Conservation (phyloP, 2,888 invertebrate species). For the Macroteleia sp. region DNA sequence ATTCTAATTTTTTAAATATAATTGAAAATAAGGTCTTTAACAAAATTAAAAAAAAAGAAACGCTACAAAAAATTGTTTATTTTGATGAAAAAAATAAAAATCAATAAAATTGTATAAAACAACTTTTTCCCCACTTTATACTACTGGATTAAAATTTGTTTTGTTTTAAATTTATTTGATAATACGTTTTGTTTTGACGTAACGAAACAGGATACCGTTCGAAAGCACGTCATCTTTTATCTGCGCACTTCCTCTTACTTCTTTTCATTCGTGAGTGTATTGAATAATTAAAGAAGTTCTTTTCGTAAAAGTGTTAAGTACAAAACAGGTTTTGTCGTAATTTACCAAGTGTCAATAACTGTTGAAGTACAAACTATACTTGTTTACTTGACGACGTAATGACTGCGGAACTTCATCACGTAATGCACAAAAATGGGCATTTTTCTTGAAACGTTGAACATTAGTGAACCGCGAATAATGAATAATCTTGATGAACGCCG, state of each 20-base stretch:
- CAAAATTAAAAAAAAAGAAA: too few species aligned
- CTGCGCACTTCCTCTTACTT: background rate
- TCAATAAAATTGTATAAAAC: too few species aligned
- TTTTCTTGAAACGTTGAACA: background rate
- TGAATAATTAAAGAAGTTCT: conserved; percentile 37
- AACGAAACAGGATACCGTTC: too few species aligned
- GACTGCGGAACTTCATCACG: conserved; percentile 26
- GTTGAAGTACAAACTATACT: conserved; percentile 17
- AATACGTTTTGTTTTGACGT: too few species aligned
- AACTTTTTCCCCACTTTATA: too few species aligned
- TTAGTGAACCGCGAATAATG: conserved; percentile 35
- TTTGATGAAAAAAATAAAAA: too few species aligned
- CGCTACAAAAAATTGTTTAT: too few species aligned
- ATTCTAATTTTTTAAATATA: background rate
- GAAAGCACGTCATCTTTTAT: conserved; percentile 21
- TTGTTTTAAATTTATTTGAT: too few species aligned
- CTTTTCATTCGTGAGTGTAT: background rate
- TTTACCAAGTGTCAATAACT: conserved; percentile 49
- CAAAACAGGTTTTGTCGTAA: conserved; percentile 45
- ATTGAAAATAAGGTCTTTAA: background rate
- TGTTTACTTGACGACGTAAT: conserved; percentile 26
- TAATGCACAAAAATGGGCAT: conserved; percentile 23
- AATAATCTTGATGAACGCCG: conserved; percentile 16
- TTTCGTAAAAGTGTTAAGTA: conserved; percentile 43
- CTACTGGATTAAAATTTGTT: too few species aligned